Evolutionary conservation across 2,113 vertebrate genomes (phyloP).

Genomic region (Oreochromis tanganicae): DNA sequence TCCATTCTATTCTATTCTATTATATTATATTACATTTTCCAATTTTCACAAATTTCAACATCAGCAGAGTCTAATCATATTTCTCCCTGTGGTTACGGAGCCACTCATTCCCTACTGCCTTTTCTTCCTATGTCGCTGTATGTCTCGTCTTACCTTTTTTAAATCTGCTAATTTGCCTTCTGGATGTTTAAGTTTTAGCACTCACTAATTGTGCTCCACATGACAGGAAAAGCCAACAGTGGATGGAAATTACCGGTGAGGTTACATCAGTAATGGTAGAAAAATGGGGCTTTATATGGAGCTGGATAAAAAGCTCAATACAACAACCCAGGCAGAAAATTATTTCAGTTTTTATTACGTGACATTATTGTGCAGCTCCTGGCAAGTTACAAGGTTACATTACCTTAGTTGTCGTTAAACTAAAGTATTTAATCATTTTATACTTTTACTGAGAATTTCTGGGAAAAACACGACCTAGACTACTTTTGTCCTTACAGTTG

Average conservation of each 20-base stretch:
- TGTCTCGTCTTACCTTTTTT: not conserved
- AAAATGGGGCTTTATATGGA: not conserved
- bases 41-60: not conserved
- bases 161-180: not conserved
- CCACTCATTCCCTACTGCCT: not conserved
- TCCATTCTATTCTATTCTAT: not conserved
- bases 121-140: not conserved
- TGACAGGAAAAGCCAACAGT: not conserved
- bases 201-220: not conserved
- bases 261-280: not conserved
- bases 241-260: not conserved
- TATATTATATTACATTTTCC: not conserved
- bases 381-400: not conserved
- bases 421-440: not conserved
- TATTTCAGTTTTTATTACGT: not conserved
- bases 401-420: not conserved
- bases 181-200: not conserved
- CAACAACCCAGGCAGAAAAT: not conserved
- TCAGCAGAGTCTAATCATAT: not conserved
- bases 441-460: not conserved
- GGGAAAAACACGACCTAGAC: not conserved
- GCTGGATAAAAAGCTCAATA: not conserved
- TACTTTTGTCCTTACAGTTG: not conserved
- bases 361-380: not conserved
- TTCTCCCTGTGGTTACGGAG: not conserved